These are phyloP conservation scores for Nowickia ferox DNA, from an alignment of 2,888 invertebrate species.

Conservation along the genomic window DNA sequence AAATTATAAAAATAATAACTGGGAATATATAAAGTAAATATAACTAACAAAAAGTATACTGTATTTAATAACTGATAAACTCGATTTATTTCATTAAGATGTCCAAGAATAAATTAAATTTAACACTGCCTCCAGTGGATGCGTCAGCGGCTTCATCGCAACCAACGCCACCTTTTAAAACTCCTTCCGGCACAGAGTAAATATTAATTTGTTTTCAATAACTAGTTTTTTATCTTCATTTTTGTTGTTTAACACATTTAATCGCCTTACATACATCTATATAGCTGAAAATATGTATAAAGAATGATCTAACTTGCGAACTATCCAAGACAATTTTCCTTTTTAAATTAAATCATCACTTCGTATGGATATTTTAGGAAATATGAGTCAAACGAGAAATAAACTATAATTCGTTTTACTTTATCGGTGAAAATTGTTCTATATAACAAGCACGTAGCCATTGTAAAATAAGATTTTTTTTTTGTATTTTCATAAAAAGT, in stretches of 20 bases:
- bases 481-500: not conserved
- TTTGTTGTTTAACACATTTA: constrained; percentile 69
- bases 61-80: not conserved
- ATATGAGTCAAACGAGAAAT: not conserved
- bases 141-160: constrained; percentile 85
- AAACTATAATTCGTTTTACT: not conserved
- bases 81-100: constrained; percentile 78
- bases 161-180: constrained; percentile 84
- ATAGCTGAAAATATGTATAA: constrained; percentile 31
- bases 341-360: constrained; percentile 24
- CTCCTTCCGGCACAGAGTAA: constrained; percentile 83
- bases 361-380: constrained; percentile 31
- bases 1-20: not conserved
- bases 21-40: not conserved
- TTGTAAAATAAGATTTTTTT: not conserved
- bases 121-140: constrained; percentile 95
- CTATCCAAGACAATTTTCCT: constrained; percentile 10
- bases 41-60: not conserved
- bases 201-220: constrained; percentile 74
- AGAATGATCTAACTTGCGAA: constrained; percentile 36
- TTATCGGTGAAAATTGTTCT: not conserved
- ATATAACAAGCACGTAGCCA: not conserved
- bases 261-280: constrained; percentile 50
- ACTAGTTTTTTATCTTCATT: constrained; percentile 59
- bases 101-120: constrained; percentile 96